Percentiles rank a stretch among this genome's conserved stretches.
phyloP scores from a whole-genome alignment of 2,113 vertebrate genomes.

The Cromileptes altivelis region DNA sequence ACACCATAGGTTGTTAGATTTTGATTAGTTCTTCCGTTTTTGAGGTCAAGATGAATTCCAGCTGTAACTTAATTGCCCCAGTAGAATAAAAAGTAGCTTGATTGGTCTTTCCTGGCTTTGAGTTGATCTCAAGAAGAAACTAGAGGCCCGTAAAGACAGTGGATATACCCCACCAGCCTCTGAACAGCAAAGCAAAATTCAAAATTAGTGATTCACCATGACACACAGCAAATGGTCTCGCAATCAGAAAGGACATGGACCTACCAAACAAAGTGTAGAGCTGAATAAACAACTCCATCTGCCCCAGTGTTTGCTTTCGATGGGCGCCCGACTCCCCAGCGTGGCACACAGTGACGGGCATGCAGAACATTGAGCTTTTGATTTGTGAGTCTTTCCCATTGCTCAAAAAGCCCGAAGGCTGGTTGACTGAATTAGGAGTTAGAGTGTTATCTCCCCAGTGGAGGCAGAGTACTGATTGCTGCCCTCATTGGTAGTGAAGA shows the following conservation, averaged over 20 bases:
- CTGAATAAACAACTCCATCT: slow-evolving; percentile 70
- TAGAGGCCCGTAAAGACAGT: slow-evolving; percentile 12
- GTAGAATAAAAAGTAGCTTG: slow-evolving; percentile 23
- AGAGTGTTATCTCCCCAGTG: slow-evolving; percentile 79
- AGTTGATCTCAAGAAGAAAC: slow-evolving; percentile 21
- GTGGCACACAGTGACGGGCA: slow-evolving; percentile 57
- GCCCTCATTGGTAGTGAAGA: slow-evolving; percentile 78
- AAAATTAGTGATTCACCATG: slow-evolving; percentile 62
- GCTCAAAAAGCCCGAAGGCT: slow-evolving; percentile 74
- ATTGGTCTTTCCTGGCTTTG: slow-evolving; percentile 25
- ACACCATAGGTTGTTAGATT: slow-evolving; percentile 5
- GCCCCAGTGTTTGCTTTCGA: slow-evolving; percentile 67
- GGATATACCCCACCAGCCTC: not conserved
- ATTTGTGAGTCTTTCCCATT: slow-evolving; percentile 75
- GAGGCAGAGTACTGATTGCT: slow-evolving; percentile 78
- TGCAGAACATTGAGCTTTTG: slow-evolving; percentile 71
- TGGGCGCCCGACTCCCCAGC: slow-evolving; percentile 49
- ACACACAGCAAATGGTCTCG: slow-evolving; percentile 52
- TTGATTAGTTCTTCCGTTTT: slow-evolving; percentile 10
- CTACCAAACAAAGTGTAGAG: slow-evolving; percentile 66
- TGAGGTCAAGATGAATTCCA: slow-evolving; percentile 41
- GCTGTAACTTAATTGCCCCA: slow-evolving; percentile 42
- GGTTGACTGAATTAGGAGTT: slow-evolving; percentile 81
- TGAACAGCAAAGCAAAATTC: slow-evolving; percentile 43
- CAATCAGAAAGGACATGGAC: slow-evolving; percentile 64